Conservation (phyloP, 64 coral and sea anemone species). For the Stichodactyla helianthus region DNA sequence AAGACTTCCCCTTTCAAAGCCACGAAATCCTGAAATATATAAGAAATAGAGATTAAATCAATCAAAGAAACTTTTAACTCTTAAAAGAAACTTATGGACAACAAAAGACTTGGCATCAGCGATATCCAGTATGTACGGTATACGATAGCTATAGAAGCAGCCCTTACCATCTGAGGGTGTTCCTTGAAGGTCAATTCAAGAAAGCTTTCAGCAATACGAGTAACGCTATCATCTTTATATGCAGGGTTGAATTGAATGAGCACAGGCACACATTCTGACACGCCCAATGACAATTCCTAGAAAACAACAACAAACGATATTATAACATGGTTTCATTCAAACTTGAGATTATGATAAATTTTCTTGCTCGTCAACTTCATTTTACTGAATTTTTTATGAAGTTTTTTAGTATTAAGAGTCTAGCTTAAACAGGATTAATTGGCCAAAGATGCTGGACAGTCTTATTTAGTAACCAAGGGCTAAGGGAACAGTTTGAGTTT, state of each 20-base stretch:
- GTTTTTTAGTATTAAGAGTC: too few relatives aligned
- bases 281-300: constrained; percentile 65
- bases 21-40: constrained; percentile 66
- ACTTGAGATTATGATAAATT: too few relatives aligned
- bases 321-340: background rate
- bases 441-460: too few relatives aligned
- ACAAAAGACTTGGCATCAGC: background rate
- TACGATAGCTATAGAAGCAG: background rate
- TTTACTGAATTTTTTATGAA: too few relatives aligned
- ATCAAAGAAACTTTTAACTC: too few relatives aligned
- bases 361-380: too few relatives aligned
- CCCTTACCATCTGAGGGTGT: constrained; percentile 81
- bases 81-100: background rate
- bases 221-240: constrained; percentile 81
- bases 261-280: constrained; percentile 74
- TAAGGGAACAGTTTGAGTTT: too few relatives aligned
- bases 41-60: background rate
- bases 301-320: background rate
- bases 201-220: constrained; percentile 73
- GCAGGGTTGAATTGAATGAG: constrained; percentile 93
- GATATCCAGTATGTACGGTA: background rate
- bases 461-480: too few relatives aligned
- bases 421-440: too few relatives aligned
- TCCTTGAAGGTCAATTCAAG: constrained; percentile 76
- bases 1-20: constrained; percentile 92